Evolutionary conservation across 37 sponge, comb jelly and placozoan genomes (phyloP), one percentile per base, ranked within the genome.

Genomic region (Diacarnus erythraeanus): DNA sequence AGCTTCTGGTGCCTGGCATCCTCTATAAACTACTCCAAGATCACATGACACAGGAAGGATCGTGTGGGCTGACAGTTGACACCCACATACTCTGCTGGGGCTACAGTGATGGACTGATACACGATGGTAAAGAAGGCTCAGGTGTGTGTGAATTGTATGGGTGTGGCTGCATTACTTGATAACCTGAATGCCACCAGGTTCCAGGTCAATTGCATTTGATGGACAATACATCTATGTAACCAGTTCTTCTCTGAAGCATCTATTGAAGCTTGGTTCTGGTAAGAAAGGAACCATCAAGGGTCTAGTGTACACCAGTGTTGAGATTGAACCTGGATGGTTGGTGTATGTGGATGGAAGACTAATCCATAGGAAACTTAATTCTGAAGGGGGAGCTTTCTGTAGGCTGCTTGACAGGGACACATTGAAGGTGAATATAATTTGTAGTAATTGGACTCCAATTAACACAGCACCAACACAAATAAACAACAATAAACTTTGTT

Each of bases 221-320:
- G 97, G 97, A 2, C 59, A 69, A 77, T 91, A 72, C 72, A 71
- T 93, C 0, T 93, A 88, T 64, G 71, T 91, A 29, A 88, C 85
- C 6, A 82, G 86, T 51, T 70, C 81, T 22, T 76, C 84, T 39
- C 82, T 85, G 5, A 86, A 81, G 57, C 38, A 22, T 39, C 69
- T 94, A 0, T 68, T 90, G 17, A 83, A 88, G 64, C 26, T 94
- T 18, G 95, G 95, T 23, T 90, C 84, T 54, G 95, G 95, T 17
- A 69, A 82, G 60, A 59, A 34, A 5, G 95, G 92, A 0, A 90
- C 89, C 20, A 68, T 94, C 66, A 75, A 86, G 38, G 90, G 87
- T 2, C 75, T 69, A 23, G 75, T 81, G 37, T 89, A 89, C 30
- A 38, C 61, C 38, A 85, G 70, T 17, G 23, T 21, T 2, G 87